Conservation (phyloP, 2,113 vertebrate species). For the Aptenodytes patagonicus region DNA sequence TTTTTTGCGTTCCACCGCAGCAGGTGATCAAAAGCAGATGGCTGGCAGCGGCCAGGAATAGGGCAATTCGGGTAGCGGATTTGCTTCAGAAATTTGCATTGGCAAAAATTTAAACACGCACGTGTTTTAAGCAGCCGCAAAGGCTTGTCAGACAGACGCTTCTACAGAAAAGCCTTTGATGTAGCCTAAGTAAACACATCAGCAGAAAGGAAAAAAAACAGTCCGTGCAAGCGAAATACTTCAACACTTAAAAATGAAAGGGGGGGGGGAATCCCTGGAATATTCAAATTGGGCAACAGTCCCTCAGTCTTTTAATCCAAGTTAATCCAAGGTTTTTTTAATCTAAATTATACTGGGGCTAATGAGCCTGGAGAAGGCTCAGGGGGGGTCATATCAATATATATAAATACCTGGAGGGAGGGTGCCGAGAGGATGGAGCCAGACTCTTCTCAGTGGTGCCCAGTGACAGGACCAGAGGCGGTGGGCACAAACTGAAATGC, state of each 20-base stretch:
- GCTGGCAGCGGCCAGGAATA: not conserved
- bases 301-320: not conserved
- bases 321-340: not conserved
- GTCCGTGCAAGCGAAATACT: accelerated
- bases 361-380: not conserved
- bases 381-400: accelerated
- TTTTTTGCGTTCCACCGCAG: too few species aligned
- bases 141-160: not conserved
- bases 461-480: not conserved
- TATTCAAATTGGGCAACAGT: not conserved
- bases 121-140: accelerated
- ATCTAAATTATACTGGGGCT: not conserved
- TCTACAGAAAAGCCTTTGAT: not conserved
- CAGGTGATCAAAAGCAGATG: accelerated
- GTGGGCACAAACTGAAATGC: accelerated
- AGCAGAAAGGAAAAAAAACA: not conserved
- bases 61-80: not conserved
- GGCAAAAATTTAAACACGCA: accelerated
- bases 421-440: too few species aligned
- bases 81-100: not conserved
- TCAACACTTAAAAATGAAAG: not conserved
- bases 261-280: not conserved
- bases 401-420: not conserved
- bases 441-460: not conserved
- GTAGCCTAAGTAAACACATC: not conserved